Base-by-base conservation (phyloP, 30 jellyfish, hydroid and myxozoan genomes). In the Aurelia aurita complex sp. Pacific region DNA sequence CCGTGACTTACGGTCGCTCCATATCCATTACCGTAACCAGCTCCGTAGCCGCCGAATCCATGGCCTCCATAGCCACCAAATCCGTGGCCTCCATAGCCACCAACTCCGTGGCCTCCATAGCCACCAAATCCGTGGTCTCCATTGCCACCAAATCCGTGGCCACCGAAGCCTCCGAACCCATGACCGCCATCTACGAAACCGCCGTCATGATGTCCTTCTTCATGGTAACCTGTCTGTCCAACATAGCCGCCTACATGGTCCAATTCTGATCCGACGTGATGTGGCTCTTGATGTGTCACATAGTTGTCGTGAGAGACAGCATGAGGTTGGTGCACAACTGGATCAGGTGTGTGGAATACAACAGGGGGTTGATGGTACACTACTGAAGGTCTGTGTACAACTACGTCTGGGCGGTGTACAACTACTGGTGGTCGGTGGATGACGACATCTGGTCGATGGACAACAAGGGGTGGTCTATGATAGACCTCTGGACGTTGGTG, bases 351-450 rank as follows among this genome's bases (percentile, higher is more conserved):
- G 76, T 90, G 81, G 92, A 90, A 90, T 5, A 90, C 94, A 43
- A 90, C 97, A 0, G 97, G 97, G 9, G 97, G 92, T 54, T 90
- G 97, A 77, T 90, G 97, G 51, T 83, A 90, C 1, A 90, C 88
- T 10, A 89, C 90, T 2, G 34, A 76, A 3, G 97, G 97, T 63
- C 94, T 70, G 68, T 89, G 97, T 3, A 89, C 97, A 38, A 89
- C 88, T n/a, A 89, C 97, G 34, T 82, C 81, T 6, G 97, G 97
- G 35, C 97, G 90, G 18, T 80, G 97, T 12, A 89, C 94, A 51
- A 89, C 91, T 6, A 61, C 64, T 10, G 97, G 87, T 57, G 94
- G 94, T 67, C 97, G 46, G 46, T 89, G 90, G 35, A 89, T 62
- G 38, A 89, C 97, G 2, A 89, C 90, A 53, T 89, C 97, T 11